These are phyloP conservation scores for Sinocyclocheilus maitianheensis DNA, from an alignment of 2,113 vertebrate genomes.

Conservation along the genomic window DNA sequence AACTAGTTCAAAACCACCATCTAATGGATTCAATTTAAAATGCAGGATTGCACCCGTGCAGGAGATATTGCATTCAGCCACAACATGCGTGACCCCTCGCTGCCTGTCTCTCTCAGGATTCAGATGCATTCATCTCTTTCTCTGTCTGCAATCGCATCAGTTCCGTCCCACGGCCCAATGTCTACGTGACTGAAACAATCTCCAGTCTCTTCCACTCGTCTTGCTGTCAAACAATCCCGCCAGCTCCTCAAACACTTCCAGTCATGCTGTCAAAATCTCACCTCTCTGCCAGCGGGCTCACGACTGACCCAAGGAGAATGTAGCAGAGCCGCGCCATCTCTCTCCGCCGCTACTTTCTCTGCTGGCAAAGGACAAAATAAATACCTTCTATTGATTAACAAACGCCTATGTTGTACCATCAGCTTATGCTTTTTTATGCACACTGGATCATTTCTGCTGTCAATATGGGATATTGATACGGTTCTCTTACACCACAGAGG, in stretches of 20 bases:
- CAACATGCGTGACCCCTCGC: background rate
- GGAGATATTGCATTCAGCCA: background rate
- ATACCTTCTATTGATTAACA: conserved; percentile 38
- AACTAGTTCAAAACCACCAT: background rate
- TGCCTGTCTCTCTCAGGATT: background rate
- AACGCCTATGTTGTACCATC: background rate
- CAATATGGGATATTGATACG: background rate
- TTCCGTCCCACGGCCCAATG: background rate
- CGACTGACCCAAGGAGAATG: conserved; percentile 69
- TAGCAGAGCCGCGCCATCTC: conserved; percentile 67
- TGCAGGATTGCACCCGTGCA: background rate
- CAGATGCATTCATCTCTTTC: conserved; percentile 14
- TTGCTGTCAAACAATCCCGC: conserved; percentile 53
- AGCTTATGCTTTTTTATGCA: background rate
- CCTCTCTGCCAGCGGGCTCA: conserved; percentile 70
- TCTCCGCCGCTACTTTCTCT: background rate
- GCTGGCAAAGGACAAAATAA: conserved; percentile 28
- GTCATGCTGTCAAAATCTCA: conserved; percentile 72
- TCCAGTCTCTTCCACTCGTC: conserved; percentile 42
- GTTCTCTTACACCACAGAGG: background rate
- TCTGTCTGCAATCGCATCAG: background rate
- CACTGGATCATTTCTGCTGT: background rate
- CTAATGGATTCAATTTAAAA: conserved; percentile 27
- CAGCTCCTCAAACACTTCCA: conserved; percentile 61
- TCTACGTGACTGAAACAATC: conserved; percentile 34